Evolutionary conservation across 2,888 invertebrate genomes (phyloP).

Genomic region (Drosophila histrio): DNA sequence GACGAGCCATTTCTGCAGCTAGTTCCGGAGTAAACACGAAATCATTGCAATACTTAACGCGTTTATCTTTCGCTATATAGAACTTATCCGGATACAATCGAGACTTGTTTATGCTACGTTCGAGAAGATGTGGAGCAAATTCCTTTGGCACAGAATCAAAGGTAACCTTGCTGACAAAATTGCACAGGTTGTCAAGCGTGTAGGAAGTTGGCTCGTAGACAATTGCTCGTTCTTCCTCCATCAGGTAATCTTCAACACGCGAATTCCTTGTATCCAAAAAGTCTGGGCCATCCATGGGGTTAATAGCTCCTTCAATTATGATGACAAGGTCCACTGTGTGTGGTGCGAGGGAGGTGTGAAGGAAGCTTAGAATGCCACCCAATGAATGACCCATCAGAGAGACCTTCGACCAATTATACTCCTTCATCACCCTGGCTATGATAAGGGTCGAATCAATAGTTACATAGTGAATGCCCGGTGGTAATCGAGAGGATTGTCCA

Average conservation of each 20-base stretch:
- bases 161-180: not conserved
- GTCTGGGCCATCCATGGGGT: not conserved
- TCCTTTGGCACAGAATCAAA: not conserved
- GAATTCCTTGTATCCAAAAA: not conserved
- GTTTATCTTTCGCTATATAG: not conserved
- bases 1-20: not conserved
- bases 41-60: not conserved
- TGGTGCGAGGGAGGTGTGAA: constrained; percentile 86
- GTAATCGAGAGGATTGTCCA: constrained; percentile 88
- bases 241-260: not conserved
- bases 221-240: too few relatives aligned
- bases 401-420: constrained; percentile 88
- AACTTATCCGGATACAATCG: constrained; percentile 2
- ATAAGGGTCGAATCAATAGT: constrained; percentile 81
- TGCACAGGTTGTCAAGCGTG: not conserved
- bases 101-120: not conserved
- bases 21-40: not conserved
- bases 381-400: constrained; percentile 88
- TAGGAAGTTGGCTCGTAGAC: not conserved
- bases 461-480: constrained; percentile 85
- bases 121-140: not conserved
- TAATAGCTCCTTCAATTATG: constrained; percentile 55
- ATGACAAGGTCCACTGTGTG: constrained; percentile 75
- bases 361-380: constrained; percentile 86
- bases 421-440: constrained; percentile 86